Evolutionary conservation across 1,140 invertebrate species (phyloP).

Genomic region (Spodoptera litura): DNA sequence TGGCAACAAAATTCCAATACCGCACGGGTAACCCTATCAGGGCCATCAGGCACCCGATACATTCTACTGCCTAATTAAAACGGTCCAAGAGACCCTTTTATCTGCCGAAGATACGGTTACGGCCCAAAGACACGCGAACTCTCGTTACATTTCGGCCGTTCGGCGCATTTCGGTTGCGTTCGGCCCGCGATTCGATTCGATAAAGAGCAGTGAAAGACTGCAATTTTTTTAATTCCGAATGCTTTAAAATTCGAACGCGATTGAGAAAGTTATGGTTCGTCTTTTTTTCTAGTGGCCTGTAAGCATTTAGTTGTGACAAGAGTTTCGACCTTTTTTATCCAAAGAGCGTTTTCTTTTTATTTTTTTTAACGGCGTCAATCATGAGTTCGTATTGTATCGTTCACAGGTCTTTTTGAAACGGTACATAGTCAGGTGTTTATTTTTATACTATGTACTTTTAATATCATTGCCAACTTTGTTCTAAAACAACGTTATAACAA

Average conservation of each 20-base stretch:
- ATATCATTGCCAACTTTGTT: neutral
- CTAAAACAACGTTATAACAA: too few species aligned
- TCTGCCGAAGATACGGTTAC: conserved; percentile 77
- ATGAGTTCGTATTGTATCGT: neutral
- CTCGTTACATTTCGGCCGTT: conserved; percentile 65
- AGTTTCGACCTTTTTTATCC: neutral
- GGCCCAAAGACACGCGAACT: conserved; percentile 78
- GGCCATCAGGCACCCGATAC: conserved; percentile 67
- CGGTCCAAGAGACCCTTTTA: conserved; percentile 80
- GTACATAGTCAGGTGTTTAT: too few species aligned
- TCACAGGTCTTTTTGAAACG: too few species aligned
- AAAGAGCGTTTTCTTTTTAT: too few species aligned
- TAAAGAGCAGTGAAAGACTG: conserved; percentile 61
- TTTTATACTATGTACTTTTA: neutral
- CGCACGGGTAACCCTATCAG: conserved; percentile 62
- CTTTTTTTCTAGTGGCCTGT: conserved; percentile 5
- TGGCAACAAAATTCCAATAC: conserved; percentile 45
- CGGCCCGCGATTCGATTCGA: conserved; percentile 46
- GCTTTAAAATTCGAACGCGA: conserved; percentile 49
- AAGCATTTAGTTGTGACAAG: neutral
- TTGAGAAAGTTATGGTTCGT: conserved; percentile 42
- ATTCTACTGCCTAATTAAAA: conserved; percentile 82
- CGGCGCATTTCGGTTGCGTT: conserved; percentile 52
- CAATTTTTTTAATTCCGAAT: conserved; percentile 59
- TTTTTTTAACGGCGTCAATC: neutral